Evolutionary conservation across 2,888 invertebrate species (phyloP), one percentile per base, ranked within the genome.

Genomic region (Hydrotaea cyrtoneurina): DNA sequence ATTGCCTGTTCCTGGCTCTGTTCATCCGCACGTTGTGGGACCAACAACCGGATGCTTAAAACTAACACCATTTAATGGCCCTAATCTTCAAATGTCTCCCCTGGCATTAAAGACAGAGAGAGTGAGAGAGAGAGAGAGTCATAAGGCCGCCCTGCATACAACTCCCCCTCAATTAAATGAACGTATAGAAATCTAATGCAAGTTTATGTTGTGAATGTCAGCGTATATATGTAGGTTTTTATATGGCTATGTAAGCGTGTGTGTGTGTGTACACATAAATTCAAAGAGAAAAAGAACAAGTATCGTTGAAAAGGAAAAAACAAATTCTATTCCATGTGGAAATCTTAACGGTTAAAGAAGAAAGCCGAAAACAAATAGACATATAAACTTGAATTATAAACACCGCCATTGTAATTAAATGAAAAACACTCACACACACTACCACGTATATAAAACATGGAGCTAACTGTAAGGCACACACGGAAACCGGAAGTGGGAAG

Each of bases 401-500:
- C 73, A 43, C 17, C 43, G 2, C 21, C 53, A 77, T 69, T 73
- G 59, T 79, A 85, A 82, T 77, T 81, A 76, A 78, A 81, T 73
- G 59, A 72, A 75, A 66, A 57, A 73, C 62, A 75, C 43, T 43
- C 15, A 15, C n/a, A 50, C 50, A 50, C 50, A 50, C n/a, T 50
- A 15, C 13, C 50, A 50, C 15, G 13, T n/a, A n/a, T n/a, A 50
- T 13, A 73, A n/a, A 15, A 74, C 80, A 74, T 36, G 39, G n/a
- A 43, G 31, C 64, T 19, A 0, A n/a, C 43, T 31, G 39, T 17
- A 21, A n/a, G 50, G 50, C 53, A 31, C 11, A 79, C 19, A 31
- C 66, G 78, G 73, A 78, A 79, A 79, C 84, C 43, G 79, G 85
- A 85, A 80, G 73, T 82, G 53, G 64, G 43, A 73, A 82, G 79